These are phyloP conservation scores for Sula dactylatra DNA, from an alignment of 2,113 vertebrate species.

Conservation along the genomic window DNA sequence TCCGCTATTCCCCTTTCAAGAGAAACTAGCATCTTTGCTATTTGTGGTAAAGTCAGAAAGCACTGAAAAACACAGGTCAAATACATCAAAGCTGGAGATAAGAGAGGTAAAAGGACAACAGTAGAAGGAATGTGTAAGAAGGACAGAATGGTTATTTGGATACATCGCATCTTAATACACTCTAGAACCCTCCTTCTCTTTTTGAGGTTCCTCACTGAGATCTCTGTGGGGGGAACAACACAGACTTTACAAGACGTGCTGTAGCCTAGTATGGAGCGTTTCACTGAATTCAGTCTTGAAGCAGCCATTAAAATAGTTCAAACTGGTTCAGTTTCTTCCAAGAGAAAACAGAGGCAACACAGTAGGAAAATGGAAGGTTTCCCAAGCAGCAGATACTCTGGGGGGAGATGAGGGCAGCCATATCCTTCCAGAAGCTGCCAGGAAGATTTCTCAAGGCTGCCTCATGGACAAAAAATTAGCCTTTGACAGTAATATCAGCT, in stretches of 20 bases:
- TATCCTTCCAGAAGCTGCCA: not conserved
- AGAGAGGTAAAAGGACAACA: not conserved
- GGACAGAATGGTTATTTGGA: not conserved
- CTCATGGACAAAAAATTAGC: not conserved
- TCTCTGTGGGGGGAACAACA: rapidly evolving
- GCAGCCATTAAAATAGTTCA: not conserved
- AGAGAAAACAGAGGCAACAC: not conserved
- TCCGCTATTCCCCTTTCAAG: too few species aligned
- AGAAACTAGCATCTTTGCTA: not conserved
- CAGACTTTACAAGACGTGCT: not conserved
- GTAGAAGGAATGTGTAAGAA: not conserved
- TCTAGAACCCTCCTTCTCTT: not conserved
- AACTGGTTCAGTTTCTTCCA: not conserved
- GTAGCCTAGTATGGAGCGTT: not conserved
- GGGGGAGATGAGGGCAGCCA: not conserved
- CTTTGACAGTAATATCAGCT: not conserved
- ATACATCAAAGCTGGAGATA: not conserved
- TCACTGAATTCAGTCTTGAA: not conserved
- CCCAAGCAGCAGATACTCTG: not conserved
- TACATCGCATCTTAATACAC: rapidly evolving
- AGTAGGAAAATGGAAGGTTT: not conserved
- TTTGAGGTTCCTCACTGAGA: not conserved
- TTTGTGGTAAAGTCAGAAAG: not conserved
- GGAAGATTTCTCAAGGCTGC: not conserved
- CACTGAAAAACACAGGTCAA: not conserved